A percentile compares a stretch with the other conserved stretches of the same genome.
phyloP scores from a whole-genome alignment of 1,140 invertebrate genomes.

The Drosophila pseudoananassae region DNA sequence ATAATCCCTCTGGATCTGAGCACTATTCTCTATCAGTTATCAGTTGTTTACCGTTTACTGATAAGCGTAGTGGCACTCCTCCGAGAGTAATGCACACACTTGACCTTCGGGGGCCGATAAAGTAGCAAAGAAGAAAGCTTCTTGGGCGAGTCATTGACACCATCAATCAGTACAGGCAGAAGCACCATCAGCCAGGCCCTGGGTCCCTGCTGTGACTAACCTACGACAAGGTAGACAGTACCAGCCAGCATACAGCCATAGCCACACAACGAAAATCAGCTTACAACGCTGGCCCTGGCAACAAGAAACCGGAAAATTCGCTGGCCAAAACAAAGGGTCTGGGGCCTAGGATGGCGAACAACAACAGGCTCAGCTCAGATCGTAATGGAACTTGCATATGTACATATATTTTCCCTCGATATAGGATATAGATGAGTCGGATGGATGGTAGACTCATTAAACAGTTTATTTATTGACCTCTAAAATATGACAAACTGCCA shows the following conservation, averaged over 20 bases:
- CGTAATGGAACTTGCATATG: too few relatives aligned
- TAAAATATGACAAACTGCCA: too few relatives aligned
- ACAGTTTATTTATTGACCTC: too few relatives aligned
- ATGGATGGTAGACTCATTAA: too few relatives aligned
- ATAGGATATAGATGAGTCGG: too few relatives aligned
- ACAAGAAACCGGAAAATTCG: constrained; percentile 77
- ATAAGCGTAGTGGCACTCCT: constrained; percentile 17
- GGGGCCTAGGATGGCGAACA: constrained; percentile 41
- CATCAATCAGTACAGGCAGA: constrained; percentile 55
- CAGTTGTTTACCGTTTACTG: constrained; percentile 28
- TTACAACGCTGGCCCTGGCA: constrained; percentile 56
- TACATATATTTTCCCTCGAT: too few relatives aligned
- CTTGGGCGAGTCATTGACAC: constrained; percentile 62
- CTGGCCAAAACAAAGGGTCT: constrained; percentile 72
- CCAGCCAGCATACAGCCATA: constrained; percentile 21
- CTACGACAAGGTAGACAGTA: constrained; percentile 75
- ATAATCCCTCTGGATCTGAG: background rate
- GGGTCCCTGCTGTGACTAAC: constrained; percentile 64
- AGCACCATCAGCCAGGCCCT: constrained; percentile 3
- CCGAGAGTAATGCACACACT: constrained; percentile 50
- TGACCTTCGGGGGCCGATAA: constrained; percentile 54
- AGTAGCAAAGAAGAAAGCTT: constrained; percentile 18
- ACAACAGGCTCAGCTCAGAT: background rate
- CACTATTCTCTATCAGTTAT: background rate
- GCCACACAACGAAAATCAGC: constrained; percentile 34